Evolutionary conservation across 2,888 invertebrate species (phyloP).

Genomic region (Ariolimax columbianus): DNA sequence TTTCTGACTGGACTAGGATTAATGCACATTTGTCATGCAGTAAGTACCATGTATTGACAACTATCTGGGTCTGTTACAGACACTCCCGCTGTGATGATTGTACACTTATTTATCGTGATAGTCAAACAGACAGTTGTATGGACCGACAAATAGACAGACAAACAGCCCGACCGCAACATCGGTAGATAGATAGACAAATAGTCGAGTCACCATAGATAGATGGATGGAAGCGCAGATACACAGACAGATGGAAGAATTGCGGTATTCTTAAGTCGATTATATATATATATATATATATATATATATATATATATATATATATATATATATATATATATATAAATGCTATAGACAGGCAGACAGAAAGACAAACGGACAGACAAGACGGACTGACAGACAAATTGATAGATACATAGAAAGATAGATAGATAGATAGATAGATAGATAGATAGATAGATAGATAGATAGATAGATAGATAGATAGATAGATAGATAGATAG

Average conservation of each 20-base stretch:
- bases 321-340: background rate
- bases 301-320: background rate
- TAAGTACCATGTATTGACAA: no score
- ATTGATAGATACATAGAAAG: background rate
- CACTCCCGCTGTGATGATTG: no score
- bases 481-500: constrained; percentile 20
- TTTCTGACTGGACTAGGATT: no score
- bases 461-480: background rate
- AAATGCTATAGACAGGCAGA: background rate
- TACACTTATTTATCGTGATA: no score
- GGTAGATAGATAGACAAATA: background rate
- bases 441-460: background rate
- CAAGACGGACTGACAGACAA: no score
- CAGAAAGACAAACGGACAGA: no score
- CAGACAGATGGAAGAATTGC: background rate
- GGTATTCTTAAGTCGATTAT: background rate
- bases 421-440: constrained; percentile 5
- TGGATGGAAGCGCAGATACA: no score
- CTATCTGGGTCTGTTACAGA: no score
- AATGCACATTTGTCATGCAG: no score
- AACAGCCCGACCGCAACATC: no score
- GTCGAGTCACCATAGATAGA: background rate
- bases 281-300: background rate
- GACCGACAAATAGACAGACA: constrained; percentile 2
- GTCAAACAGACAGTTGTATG: no score